Evolutionary conservation across 2,113 vertebrate species (phyloP), one percentile per base, ranked within the genome.

Genomic region (Equus quagga): DNA sequence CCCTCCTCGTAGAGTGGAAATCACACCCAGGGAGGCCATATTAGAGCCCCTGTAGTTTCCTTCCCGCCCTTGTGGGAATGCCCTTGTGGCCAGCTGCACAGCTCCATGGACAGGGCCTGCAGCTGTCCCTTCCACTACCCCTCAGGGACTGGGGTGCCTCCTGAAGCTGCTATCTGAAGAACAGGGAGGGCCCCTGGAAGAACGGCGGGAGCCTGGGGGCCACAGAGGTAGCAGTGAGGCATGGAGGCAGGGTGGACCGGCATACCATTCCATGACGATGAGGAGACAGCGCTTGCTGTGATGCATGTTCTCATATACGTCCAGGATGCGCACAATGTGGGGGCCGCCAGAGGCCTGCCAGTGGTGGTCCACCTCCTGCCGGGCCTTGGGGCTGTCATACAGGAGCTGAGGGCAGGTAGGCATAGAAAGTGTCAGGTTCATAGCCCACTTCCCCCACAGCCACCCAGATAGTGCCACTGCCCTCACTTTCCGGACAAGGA

Each of bases 211-310:
- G 36, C 28, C 23, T 15, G 10, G 18, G 2, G 75, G 13, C 56
- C 51, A 8, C 21, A n/a, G 56, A 51, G 60, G 28, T 36, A 46
- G 67, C 15, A 11, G 8, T 4, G 64, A 56, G 60, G 46, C 17
- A 0, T 46, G 6, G 1, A 51, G 41, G n/a, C 36, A 13, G 54
- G 75, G 17, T 3, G 83, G 60, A 70, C 46, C 36, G 6, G 58
- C 98, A 76, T 98, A 99, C 99, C 99, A 99, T 98, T 99, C 99
- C 99, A 99, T 99, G 98, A 99, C 97, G 92, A 99, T 99, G 97
- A 99, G 99, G 91, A 99, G 99, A 81, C 99, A 99, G 94, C 99
- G 99, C 98, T 99, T 99, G 56, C 99, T 99, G 1, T 99, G 99
- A 85, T 99, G 99, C 99, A 99, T 99, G 97, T 99, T 99, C 98